Conservation (phyloP, 2,797 vertebrate species). For the Oryzias dopingdopingensis region DNA sequence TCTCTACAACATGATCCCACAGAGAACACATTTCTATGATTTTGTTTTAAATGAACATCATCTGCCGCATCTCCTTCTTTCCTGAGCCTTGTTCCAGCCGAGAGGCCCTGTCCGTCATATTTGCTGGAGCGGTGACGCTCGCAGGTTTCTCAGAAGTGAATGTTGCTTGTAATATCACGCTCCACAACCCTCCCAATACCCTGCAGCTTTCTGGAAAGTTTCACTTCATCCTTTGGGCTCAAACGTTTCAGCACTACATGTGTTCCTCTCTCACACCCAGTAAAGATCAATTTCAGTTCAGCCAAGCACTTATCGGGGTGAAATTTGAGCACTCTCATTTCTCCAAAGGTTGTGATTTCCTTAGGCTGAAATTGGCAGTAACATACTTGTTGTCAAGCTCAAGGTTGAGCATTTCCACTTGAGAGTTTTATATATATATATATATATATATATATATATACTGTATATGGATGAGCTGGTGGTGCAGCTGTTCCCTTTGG, state of each 20-base stretch:
- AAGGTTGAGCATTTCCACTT: slow-evolving; percentile 1
- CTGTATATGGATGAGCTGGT: neutral
- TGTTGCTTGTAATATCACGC: slow-evolving; percentile 55
- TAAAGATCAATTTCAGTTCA: slow-evolving; percentile 43
- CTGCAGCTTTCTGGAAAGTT: slow-evolving; percentile 34
- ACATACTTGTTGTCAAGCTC: slow-evolving; percentile 8
- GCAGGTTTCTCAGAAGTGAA: slow-evolving; percentile 34
- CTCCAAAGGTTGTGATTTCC: neutral
- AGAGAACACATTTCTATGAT: too few species aligned
- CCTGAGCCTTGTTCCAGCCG: slow-evolving; percentile 18
- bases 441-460: neutral
- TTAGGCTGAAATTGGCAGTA: neutral
- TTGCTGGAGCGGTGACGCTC: slow-evolving; percentile 15
- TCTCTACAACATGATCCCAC: too few species aligned
- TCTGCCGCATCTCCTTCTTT: too few species aligned
- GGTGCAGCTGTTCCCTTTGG: slow-evolving; percentile 28
- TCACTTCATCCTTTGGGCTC: slow-evolving; percentile 26
- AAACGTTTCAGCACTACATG: slow-evolving; percentile 21
- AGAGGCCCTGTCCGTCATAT: slow-evolving; percentile 41
- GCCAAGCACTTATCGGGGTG: slow-evolving; percentile 20
- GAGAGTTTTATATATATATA: neutral
- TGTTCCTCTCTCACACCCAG: slow-evolving; percentile 26
- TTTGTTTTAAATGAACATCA: too few species aligned
- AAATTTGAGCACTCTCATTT: slow-evolving; percentile 15
- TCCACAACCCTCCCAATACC: slow-evolving; percentile 49